A percentile compares a stretch with the other conserved stretches of the same genome.
phyloP scores from a whole-genome alignment of 2,113 vertebrate genomes.

The Plestiodon gilberti region DNA sequence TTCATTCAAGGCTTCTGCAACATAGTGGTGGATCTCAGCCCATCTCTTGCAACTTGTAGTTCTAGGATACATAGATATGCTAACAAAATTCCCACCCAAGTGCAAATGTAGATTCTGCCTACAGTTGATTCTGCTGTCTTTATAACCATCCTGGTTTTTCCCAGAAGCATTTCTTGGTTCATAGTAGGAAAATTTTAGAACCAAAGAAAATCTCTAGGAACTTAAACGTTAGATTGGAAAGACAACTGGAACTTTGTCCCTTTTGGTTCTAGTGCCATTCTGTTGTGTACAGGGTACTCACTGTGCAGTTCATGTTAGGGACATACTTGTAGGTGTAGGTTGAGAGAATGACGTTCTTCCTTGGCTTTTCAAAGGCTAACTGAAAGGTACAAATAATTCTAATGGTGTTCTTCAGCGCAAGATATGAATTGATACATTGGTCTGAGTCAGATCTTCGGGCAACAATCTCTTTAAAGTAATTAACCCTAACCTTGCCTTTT shows the following conservation, averaged over 20 bases:
- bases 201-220: not conserved
- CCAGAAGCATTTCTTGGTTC: not conserved
- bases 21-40: not conserved
- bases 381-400: not conserved
- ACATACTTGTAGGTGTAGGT: rapidly evolving
- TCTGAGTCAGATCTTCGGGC: not conserved
- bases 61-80: not conserved
- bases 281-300: not conserved
- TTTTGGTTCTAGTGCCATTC: not conserved
- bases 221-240: not conserved
- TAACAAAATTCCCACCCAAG: not conserved
- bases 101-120: not conserved
- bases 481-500: not conserved
- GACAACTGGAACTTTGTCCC: not conserved
- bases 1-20: not conserved
- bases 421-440: not conserved
- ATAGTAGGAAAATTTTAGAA: not conserved
- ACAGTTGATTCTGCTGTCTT: not conserved
- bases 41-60: not conserved
- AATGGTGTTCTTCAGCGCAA: not conserved
- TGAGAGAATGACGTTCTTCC: not conserved
- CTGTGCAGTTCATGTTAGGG: not conserved
- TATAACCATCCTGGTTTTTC: not conserved
- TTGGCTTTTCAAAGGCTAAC: slow-evolving; percentile 15
- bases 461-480: not conserved